These are phyloP conservation scores for Polymixis flavicincta DNA, from an alignment of 2,888 invertebrate genomes.

Conservation along the genomic window DNA sequence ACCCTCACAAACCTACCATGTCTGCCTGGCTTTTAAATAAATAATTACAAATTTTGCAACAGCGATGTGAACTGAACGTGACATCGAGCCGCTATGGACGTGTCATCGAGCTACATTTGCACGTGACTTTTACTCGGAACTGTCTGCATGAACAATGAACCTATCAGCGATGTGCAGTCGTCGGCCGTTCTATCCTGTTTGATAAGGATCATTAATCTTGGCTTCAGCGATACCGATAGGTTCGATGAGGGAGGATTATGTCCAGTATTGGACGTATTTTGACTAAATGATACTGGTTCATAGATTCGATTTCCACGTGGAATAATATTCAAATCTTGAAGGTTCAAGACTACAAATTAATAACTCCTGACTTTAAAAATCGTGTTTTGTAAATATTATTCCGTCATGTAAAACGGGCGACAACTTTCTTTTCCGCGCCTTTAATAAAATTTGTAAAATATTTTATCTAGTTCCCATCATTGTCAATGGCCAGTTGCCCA, in stretches of 20 bases:
- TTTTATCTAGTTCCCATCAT: too few species aligned
- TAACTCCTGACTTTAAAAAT: neutral
- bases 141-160: neutral
- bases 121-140: neutral
- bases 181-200: neutral
- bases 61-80: neutral
- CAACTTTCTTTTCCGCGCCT: too few species aligned
- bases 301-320: neutral
- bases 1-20: neutral
- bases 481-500: neutral
- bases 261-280: neutral
- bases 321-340: neutral
- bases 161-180: neutral
- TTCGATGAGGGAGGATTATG: neutral
- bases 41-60: too few species aligned
- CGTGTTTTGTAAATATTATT: neutral
- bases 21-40: too few species aligned
- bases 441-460: too few species aligned
- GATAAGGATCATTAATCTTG: neutral
- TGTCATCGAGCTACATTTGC: too few species aligned
- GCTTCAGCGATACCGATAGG: neutral
- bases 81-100: too few species aligned
- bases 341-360: neutral
- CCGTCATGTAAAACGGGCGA: too few species aligned
- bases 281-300: neutral